A percentile compares a stretch with the other conserved stretches of the same genome.
Conservation (phyloP, 2,113 vertebrate genomes). For the Prunella himalayana region DNA sequence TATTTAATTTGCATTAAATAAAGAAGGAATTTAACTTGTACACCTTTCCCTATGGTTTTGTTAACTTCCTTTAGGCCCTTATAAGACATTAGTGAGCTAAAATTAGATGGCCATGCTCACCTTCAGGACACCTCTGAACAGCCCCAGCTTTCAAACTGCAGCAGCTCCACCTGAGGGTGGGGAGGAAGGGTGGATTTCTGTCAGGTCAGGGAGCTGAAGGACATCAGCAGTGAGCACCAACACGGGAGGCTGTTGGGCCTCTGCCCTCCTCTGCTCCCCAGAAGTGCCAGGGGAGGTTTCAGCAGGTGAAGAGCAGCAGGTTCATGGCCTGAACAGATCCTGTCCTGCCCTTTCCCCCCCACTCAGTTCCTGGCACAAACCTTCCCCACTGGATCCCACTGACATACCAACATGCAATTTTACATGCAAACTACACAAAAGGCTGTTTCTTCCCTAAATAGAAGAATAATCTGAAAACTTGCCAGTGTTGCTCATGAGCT, state of each 20-base stretch:
- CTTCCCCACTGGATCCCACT: background rate
- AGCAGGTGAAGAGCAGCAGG: background rate
- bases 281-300: background rate
- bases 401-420: background rate
- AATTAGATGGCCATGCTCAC: background rate
- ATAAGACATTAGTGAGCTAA: background rate
- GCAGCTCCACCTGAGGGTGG: background rate
- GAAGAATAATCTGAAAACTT: background rate
- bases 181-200: fast-evolving
- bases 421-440: background rate
- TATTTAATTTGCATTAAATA: background rate
- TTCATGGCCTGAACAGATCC: background rate
- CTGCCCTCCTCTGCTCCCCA: background rate
- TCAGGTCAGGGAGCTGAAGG: background rate
- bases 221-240: background rate
- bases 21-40: background rate
- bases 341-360: fast-evolving
- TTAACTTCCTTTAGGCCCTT: background rate
- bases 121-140: background rate
- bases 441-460: background rate
- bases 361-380: background rate
- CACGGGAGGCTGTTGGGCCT: background rate
- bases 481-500: background rate
- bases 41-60: background rate
- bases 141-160: background rate